Evolutionary conservation across 2,888 invertebrate genomes (phyloP).

Genomic region (Archips crataeganus): DNA sequence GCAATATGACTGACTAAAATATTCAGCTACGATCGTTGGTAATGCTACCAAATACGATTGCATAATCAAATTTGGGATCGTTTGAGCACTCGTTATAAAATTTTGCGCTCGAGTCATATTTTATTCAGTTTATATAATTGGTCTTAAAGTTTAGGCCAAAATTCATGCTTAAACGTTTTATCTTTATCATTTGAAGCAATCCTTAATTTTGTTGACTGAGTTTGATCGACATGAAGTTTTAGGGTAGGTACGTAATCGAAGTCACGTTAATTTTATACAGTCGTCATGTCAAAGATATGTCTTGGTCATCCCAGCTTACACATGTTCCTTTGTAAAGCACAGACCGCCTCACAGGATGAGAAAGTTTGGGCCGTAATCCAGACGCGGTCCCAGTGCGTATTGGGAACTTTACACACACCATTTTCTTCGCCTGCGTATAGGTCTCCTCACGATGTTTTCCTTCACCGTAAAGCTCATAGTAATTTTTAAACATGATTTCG

Average conservation of each 20-base stretch:
- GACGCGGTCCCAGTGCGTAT: too few relatives aligned
- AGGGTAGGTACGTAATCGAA: background rate
- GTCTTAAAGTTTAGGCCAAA: background rate
- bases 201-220: constrained; percentile 7
- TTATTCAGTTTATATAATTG: background rate
- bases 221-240: constrained; percentile 4
- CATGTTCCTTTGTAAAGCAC: too few relatives aligned
- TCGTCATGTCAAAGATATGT: too few relatives aligned
- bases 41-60: background rate
- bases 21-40: background rate
- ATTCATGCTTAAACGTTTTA: constrained; percentile 12
- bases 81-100: constrained; percentile 7
- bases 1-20: background rate
- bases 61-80: background rate
- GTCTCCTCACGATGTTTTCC: too few relatives aligned
- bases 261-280: too few relatives aligned
- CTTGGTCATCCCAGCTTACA: too few relatives aligned
- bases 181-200: background rate
- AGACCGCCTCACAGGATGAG: too few relatives aligned
- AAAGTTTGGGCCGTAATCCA: too few relatives aligned
- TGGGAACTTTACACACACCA: too few relatives aligned
- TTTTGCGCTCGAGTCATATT: background rate
- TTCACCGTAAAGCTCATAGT: too few relatives aligned
- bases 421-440: too few relatives aligned
- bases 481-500: too few relatives aligned